Base-by-base conservation (phyloP, 2,113 vertebrate species). In the Okapia johnstoni region DNA sequence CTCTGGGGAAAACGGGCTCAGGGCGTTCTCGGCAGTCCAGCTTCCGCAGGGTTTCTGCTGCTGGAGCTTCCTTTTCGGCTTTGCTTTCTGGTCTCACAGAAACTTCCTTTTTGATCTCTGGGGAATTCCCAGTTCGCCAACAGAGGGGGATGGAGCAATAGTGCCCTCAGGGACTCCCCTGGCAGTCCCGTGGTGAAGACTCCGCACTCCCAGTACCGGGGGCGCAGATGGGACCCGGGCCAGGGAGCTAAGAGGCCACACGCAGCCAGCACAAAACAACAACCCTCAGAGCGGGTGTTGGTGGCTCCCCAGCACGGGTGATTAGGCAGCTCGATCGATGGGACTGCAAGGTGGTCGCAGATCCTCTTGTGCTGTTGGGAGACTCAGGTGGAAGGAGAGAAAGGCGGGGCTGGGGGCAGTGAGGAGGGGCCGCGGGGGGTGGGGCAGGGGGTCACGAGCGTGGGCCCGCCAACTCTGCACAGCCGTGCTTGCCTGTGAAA, bases 21-120 rank as follows among this genome's bases (percentile, higher is more conserved):
- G 60, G 30, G 61, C 15, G 0, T 63, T 40, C 17, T 61, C 6
- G 0, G 3, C 30, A 40, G 30, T 0, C 17, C 8, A 26, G 23
- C 19, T 16, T 3, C 1, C n/a, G 57, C 52, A 17, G 61, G 30
- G 3, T 28, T 57, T 57, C 15, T 85, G 57, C 55, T 28, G 25
- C 33, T 17, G 46, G 55, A 33, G 11, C 21, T 40, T 25, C 66
- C 66, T 40, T 6, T 40, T 25, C 66, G 52, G 2, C 26, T 16
- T 16, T 1, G 28, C 30, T 50, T 21, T 60, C 23, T 25, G n/a
- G 33, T 25, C 40, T 21, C 46, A 21, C 81, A n/a, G 76, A 60
- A 6, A 21, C 26, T 33, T 28, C 50, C 0, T 16, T 61, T 43
- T 54, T 5, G 21, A 21, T 40, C 26, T 30, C 76, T 8, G 28